These are phyloP conservation scores for Bostrychus sinensis DNA, from an alignment of 2,113 vertebrate species.

Conservation along the genomic window DNA sequence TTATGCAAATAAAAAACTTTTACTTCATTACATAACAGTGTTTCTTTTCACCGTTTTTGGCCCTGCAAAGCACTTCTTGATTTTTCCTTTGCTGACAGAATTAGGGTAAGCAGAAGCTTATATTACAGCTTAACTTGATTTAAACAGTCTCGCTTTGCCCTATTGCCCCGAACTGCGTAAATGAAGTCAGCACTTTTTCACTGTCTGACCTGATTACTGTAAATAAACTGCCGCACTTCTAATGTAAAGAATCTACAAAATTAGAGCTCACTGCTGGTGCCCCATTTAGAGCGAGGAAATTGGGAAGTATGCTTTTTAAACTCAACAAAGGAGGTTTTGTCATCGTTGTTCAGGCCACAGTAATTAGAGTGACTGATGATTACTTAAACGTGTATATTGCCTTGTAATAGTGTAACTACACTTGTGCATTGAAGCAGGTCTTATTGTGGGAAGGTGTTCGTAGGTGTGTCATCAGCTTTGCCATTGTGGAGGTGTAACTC, in stretches of 20 bases:
- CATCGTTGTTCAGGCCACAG: neutral
- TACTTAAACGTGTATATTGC: slow-evolving; percentile 3
- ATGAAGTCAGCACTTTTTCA: slow-evolving; percentile 4
- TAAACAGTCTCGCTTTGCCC: slow-evolving; percentile 6
- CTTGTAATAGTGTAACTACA: neutral
- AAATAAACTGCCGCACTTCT: neutral
- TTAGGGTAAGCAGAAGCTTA: slow-evolving; percentile 7
- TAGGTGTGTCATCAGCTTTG: slow-evolving; percentile 20
- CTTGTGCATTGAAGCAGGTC: slow-evolving; percentile 4
- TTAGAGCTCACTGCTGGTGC: neutral
- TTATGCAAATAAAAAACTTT: neutral
- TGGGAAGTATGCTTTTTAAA: neutral
- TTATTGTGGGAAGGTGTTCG: slow-evolving; percentile 2
- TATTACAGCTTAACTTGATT: slow-evolving; percentile 6
- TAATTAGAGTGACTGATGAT: neutral
- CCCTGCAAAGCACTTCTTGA: neutral
- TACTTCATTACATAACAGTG: neutral
- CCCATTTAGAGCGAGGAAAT: no score
- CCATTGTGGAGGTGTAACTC: slow-evolving; percentile 45
- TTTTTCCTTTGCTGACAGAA: slow-evolving; percentile 2
- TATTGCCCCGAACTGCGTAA: neutral
- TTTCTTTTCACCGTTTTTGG: slow-evolving; percentile 4
- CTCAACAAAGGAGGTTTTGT: neutral
- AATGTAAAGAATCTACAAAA: slow-evolving; percentile 6
- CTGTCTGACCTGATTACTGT: slow-evolving; percentile 7